These are phyloP conservation scores for Choreutis nemorana DNA, from an alignment of 2,888 invertebrate genomes.

Conservation along the genomic window DNA sequence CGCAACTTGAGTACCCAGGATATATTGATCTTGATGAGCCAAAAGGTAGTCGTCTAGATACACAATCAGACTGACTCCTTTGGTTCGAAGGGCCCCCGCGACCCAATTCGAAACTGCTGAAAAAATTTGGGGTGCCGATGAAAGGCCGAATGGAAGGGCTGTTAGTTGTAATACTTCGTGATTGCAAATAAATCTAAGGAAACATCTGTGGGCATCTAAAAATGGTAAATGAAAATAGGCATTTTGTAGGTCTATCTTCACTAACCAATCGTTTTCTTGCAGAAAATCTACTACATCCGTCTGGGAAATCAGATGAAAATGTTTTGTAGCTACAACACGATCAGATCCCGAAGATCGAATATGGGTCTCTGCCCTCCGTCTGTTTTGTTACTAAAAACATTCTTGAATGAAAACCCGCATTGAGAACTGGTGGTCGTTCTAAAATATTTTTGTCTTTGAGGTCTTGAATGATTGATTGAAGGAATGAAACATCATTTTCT, in stretches of 20 bases:
- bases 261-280: slow-evolving; percentile 6
- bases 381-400: slow-evolving; percentile 14
- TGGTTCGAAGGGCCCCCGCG: slow-evolving; percentile 5
- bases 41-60: slow-evolving; percentile 10
- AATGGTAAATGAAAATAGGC: too few relatives aligned
- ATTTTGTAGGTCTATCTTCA: slow-evolving; percentile 6
- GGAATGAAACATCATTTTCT: not conserved
- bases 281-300: slow-evolving; percentile 10
- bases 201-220: slow-evolving; percentile 6
- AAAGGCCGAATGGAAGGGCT: slow-evolving; percentile 7
- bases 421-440: not conserved
- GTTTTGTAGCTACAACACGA: slow-evolving; percentile 8
- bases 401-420: slow-evolving; percentile 4
- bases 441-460: not conserved
- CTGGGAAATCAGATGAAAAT: slow-evolving; percentile 13
- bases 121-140: slow-evolving; percentile 5
- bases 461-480: too few relatives aligned
- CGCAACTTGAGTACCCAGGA: slow-evolving; percentile 2
- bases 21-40: slow-evolving; percentile 5
- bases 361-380: slow-evolving; percentile 14
- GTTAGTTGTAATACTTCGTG: slow-evolving; percentile 5
- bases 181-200: slow-evolving; percentile 5
- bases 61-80: slow-evolving; percentile 5
- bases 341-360: slow-evolving; percentile 13
- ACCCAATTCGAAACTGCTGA: slow-evolving; percentile 8